phyloP scores from a whole-genome alignment of 2,113 vertebrate species.

The Mungos mungo region DNA sequence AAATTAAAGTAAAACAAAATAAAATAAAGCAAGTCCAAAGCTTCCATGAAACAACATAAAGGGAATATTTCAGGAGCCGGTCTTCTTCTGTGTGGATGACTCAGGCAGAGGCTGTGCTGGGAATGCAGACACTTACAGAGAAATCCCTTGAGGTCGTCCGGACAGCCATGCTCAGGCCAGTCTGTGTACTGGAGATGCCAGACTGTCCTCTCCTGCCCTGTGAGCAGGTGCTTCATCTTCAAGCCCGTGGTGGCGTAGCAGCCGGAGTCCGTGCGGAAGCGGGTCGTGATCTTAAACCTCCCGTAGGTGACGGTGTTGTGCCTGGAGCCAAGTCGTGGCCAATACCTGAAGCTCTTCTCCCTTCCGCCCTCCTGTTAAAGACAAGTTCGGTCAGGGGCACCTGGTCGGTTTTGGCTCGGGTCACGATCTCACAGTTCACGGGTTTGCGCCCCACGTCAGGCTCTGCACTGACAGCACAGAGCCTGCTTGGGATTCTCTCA shows the following conservation, averaged over 20 bases:
- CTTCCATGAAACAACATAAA: neutral
- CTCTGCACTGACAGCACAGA: no score
- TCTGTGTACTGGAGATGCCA: conserved; percentile 99
- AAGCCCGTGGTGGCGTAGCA: conserved; percentile 98
- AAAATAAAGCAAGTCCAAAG: neutral
- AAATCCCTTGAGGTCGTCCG: conserved; percentile 97
- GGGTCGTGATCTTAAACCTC: conserved; percentile 96
- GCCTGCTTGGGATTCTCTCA: no score
- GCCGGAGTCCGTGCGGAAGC: conserved; percentile 97
- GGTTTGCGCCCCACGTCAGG: no score
- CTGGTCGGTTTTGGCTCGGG: no score
- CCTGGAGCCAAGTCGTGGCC: conserved; percentile 96
- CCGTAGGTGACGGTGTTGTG: conserved; percentile 97
- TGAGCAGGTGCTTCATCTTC: conserved; percentile 96
- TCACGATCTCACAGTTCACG: no score
- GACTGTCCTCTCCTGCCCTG: conserved; percentile 95
- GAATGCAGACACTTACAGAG: conserved; percentile 89
- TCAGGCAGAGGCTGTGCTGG: no score
- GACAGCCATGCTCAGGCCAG: conserved; percentile 98
- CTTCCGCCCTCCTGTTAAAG: conserved; percentile 91
- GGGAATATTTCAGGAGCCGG: neutral
- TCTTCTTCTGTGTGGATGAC: no score
- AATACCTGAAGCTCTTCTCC: conserved; percentile 98
- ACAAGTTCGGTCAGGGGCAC: neutral
- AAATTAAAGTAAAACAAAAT: neutral